A percentile compares a stretch with the other conserved stretches of the same genome.
These are phyloP conservation scores for Acipenser transmontanus DNA, from an alignment of 2,797 vertebrate species.

Conservation along the genomic window DNA sequence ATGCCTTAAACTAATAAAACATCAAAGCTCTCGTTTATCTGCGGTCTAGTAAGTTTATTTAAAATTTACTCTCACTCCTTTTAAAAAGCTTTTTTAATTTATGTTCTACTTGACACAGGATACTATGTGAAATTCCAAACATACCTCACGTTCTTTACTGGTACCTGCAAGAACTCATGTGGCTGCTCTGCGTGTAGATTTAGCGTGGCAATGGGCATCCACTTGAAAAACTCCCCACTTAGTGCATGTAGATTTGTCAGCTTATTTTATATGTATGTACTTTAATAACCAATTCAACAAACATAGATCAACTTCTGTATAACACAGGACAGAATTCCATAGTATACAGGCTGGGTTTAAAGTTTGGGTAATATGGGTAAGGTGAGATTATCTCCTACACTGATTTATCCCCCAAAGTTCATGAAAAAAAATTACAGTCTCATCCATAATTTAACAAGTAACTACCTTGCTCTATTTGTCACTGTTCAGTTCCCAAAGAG, in stretches of 20 bases:
- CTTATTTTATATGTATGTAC: constrained; percentile 4
- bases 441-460: background rate
- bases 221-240: background rate
- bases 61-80: background rate
- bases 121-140: background rate
- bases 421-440: background rate
- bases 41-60: background rate
- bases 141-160: background rate
- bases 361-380: no score
- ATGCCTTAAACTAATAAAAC: background rate
- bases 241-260: background rate
- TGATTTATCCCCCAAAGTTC: no score
- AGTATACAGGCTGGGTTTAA: background rate
- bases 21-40: background rate
- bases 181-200: background rate
- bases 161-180: constrained; percentile 19
- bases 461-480: background rate
- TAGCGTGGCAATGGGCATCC: background rate
- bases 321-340: no score
- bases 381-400: no score
- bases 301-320: background rate
- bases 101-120: constrained; percentile 13
- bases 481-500: background rate
- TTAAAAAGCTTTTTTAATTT: background rate
- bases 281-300: background rate